Evolutionary conservation across 2,888 invertebrate genomes (phyloP).

Genomic region (Drosophila neonasuta): DNA sequence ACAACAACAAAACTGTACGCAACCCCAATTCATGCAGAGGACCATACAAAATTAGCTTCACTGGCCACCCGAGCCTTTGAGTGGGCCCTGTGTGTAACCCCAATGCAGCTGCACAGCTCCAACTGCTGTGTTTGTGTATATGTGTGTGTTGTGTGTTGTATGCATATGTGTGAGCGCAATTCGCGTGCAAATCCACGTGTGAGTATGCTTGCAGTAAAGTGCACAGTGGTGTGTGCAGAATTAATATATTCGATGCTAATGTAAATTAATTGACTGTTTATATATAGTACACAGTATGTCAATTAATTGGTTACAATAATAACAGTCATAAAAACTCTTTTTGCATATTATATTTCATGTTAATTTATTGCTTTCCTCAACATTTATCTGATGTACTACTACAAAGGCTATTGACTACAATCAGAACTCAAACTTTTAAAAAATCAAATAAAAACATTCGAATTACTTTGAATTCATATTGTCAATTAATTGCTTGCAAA

Average conservation of each 20-base stretch:
- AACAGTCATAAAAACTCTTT: not conserved
- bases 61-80: slow-evolving; percentile 67
- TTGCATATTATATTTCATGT: not conserved
- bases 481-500: not conserved
- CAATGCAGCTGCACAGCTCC: slow-evolving; percentile 52
- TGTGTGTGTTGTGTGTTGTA: slow-evolving; percentile 1
- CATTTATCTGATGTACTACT: no score
- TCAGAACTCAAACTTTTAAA: not conserved
- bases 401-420: no score
- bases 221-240: slow-evolving; percentile 40
- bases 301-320: not conserved
- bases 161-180: slow-evolving; percentile 23
- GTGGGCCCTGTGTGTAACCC: slow-evolving; percentile 54
- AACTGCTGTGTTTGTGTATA: slow-evolving; percentile 22
- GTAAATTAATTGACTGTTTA: not conserved
- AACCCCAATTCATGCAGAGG: slow-evolving; percentile 57
- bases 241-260: not conserved
- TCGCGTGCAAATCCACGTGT: slow-evolving; percentile 53
- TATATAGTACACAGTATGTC: not conserved
- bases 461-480: not conserved
- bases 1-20: slow-evolving; percentile 29
- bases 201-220: slow-evolving; percentile 27
- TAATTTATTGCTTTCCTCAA: no score
- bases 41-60: slow-evolving; percentile 68
- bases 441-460: not conserved